phyloP scores from a whole-genome alignment of 2,888 invertebrate species.

The Xestia ashworthii region DNA sequence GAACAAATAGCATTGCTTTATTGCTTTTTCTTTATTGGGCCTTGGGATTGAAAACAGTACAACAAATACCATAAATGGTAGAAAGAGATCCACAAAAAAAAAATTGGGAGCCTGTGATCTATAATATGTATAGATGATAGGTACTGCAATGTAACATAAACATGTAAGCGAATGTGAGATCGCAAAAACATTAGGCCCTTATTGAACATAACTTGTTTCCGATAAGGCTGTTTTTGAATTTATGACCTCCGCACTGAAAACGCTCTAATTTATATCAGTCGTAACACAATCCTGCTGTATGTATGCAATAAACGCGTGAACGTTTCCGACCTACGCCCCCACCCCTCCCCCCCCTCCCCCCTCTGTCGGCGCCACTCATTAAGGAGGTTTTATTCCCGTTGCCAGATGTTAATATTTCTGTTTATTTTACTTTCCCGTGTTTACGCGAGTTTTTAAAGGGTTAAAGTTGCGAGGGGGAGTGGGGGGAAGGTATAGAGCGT shows the following conservation, averaged over 20 bases:
- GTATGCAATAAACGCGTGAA: constrained; percentile 63
- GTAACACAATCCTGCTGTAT: constrained; percentile 60
- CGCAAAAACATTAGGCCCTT: constrained; percentile 37
- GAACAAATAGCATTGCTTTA: no score
- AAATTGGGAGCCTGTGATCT: no score
- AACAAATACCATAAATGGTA: no score
- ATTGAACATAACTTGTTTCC: constrained; percentile 53
- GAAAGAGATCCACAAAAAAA: no score
- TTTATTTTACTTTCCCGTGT: constrained; percentile 68
- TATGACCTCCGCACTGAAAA: constrained; percentile 57
- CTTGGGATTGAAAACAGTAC: no score
- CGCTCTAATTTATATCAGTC: constrained; percentile 62
- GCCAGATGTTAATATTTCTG: constrained; percentile 71
- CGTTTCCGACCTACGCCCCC: constrained; percentile 54
- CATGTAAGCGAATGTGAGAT: not conserved
- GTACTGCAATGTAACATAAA: not conserved
- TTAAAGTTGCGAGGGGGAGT: constrained; percentile 53
- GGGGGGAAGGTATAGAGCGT: constrained; percentile 52
- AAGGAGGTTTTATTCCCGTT: constrained; percentile 67
- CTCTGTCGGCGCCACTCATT: constrained; percentile 55
- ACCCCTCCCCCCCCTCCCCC: not conserved
- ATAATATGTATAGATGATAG: not conserved
- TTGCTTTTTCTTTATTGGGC: no score
- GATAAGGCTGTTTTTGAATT: constrained; percentile 60
- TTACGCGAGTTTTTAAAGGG: constrained; percentile 69